phyloP scores from a whole-genome alignment of 2,113 vertebrate species.

The Perccottus glenii region DNA sequence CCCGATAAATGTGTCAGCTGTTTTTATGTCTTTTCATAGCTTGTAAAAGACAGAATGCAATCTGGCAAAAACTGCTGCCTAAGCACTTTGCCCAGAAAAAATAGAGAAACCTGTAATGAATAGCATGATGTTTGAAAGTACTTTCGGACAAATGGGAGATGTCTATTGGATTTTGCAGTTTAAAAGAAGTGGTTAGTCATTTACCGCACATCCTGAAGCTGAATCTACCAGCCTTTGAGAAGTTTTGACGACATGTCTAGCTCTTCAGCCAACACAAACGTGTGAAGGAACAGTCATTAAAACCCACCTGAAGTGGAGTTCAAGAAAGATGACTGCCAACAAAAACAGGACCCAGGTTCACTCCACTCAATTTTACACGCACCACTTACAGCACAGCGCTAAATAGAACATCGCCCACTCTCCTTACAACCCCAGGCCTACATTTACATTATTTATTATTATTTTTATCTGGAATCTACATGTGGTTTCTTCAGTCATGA shows the following conservation, averaged over 20 bases:
- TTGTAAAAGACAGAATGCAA: conserved; percentile 47
- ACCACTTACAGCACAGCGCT: conserved; percentile 16
- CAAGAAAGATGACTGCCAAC: conserved; percentile 32
- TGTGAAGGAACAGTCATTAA: conserved; percentile 34
- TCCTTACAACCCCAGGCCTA: neutral
- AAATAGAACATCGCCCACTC: conserved; percentile 29
- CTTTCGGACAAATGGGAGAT: conserved; percentile 9
- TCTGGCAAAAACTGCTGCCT: conserved; percentile 39
- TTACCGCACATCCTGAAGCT: conserved; percentile 16
- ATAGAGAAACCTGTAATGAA: conserved; percentile 21
- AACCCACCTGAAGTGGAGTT: conserved; percentile 36
- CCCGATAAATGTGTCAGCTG: conserved; percentile 52
- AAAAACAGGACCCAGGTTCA: conserved; percentile 36
- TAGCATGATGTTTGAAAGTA: conserved; percentile 26
- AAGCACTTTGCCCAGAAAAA: conserved; percentile 36
- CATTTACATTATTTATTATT: conserved; percentile 22
- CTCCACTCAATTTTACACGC: conserved; percentile 29
- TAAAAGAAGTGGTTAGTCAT: conserved; percentile 28
- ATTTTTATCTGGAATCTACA: conserved; percentile 29
- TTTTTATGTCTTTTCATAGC: conserved; percentile 53
- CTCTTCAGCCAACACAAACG: conserved; percentile 51
- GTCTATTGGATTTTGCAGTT: conserved; percentile 24
- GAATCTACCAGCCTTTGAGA: conserved; percentile 30
- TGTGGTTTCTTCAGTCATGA: conserved; percentile 29
- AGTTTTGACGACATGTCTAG: conserved; percentile 55